Base-by-base conservation (phyloP, 1,140 invertebrate genomes). In the Dreissena polymorpha region DNA sequence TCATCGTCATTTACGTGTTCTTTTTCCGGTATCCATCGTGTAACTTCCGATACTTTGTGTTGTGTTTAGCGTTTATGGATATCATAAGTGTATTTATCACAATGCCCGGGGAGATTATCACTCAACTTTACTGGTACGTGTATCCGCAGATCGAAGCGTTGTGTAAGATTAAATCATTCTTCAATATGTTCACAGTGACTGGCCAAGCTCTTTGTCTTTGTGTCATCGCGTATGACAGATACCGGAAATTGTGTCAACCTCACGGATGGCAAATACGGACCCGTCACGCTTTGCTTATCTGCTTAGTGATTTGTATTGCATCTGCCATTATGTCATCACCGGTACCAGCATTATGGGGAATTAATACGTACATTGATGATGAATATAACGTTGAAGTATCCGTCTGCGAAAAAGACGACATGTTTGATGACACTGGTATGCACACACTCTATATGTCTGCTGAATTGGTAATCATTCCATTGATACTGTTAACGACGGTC, bases 31-130 rank as follows among this genome's bases (percentile, higher is more conserved):
- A 82, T 18, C 72, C 78, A 13, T 63, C 57, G 16, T 79, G 81
- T 27, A 89, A 84, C 25, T 85, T 82, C 27, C 69, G 74, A 12
- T 69, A 83, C 53, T 89, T 85, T 73, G 79, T 86, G 7, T 73
- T 88, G 51, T 85, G 79, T 16, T 60, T 89, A 39, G 86, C 86
- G 7, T 49, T 86, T 10, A 81, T 86, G 23, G 88, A 89, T 63
- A 63, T 89, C 10, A 71, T 86, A 27, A 86, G 85, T 70, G 85
- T 84, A 50, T 60, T 80, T 21, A 77, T 86, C 8, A 85, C 84
- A 25, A 88, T 89, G 25, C 86, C 88, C 25, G 87, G 85, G 7
- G 88, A 89, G 64, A 86, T 88, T 21, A 60, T 88, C 2, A 86
- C 86, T 73, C 86, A 88, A 60, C 70, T 68, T 10, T 83, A 78